phyloP scores from a whole-genome alignment of 2,113 vertebrate genomes.

The Dasyornis broadbenti region DNA sequence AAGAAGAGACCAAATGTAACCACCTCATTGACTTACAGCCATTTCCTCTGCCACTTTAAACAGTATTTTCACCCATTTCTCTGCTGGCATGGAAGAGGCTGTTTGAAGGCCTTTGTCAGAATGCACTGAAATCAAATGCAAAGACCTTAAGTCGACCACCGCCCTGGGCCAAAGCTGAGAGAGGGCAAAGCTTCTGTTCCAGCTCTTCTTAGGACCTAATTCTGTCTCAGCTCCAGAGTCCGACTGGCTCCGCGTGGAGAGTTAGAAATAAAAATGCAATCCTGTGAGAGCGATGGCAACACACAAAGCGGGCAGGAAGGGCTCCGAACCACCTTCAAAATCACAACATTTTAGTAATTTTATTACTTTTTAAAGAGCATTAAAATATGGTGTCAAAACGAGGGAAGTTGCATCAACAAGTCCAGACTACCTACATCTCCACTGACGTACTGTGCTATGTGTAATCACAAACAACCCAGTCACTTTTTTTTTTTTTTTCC shows the following conservation, averaged over 20 bases:
- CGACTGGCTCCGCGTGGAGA: accelerated
- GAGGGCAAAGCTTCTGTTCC: not conserved
- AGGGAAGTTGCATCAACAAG: not conserved
- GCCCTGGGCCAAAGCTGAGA: not conserved
- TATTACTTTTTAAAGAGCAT: not conserved
- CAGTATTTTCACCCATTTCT: not conserved
- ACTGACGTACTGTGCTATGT: not conserved
- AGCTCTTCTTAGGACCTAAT: not conserved
- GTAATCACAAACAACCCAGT: conserved; percentile 39
- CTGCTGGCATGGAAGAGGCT: not conserved
- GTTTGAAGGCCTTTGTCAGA: not conserved
- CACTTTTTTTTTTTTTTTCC: not conserved
- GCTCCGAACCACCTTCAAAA: not conserved
- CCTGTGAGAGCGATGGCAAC: not conserved
- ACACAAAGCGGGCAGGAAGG: not conserved
- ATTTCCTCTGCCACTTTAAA: not conserved
- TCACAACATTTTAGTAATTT: not conserved
- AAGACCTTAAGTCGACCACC: not conserved
- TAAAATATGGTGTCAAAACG: not conserved
- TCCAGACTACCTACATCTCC: not conserved
- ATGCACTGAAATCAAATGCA: not conserved
- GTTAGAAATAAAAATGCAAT: not conserved
- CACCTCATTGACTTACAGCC: not conserved
- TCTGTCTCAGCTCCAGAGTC: not conserved
- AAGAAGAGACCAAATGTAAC: not conserved